Base-by-base conservation (phyloP, 2,888 invertebrate genomes). In the Euzophera pinguis region DNA sequence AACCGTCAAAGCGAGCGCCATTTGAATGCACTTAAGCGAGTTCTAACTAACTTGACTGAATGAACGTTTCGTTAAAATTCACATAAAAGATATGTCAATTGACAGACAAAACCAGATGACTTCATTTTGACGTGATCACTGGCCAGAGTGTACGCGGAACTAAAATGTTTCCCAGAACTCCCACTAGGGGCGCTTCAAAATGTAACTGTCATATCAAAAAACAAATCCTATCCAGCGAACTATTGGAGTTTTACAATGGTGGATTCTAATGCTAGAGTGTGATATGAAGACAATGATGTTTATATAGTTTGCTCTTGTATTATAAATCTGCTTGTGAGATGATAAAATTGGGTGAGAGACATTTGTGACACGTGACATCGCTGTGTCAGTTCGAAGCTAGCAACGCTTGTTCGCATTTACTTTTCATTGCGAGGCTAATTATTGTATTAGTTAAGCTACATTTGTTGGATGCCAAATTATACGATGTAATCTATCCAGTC, bases 381-480 rank as follows among this genome's bases (percentile, higher is more conserved):
- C 22, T 57, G 62, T 55, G 61, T 60, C 61, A 37, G 54, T 49
- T 37, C 50, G 52, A 57, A 61, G 68, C 68, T 69, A 68, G 56
- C 73, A 71, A 77, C 64, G 84, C 86, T 85, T 84, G 74, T 74
- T 75, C 73, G 84, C 85, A 86, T 86, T 85, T 81, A 76, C 64
- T 71, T 77, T 74, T 69, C 68, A 71, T 70, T 72, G 73, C 71
- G 74, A 80, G 71, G 75, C 77, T 81, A 77, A 73, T 68, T 38
- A 32, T 39, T 39, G 14, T 39, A 16, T 39, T 69, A 65, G 65
- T 65, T 82, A 81, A 81, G 80, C 79, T 81, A 78, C 67, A 61
- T 78, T 86, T 78, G 65, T 78, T 79, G 79, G 86, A 86, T 89
- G 89, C 89, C 89, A 90, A 90, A 90, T 83, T 78, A 66, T 77